Evolutionary conservation across 2,797 vertebrate genomes (phyloP).

Genomic region (Manis javanica): DNA sequence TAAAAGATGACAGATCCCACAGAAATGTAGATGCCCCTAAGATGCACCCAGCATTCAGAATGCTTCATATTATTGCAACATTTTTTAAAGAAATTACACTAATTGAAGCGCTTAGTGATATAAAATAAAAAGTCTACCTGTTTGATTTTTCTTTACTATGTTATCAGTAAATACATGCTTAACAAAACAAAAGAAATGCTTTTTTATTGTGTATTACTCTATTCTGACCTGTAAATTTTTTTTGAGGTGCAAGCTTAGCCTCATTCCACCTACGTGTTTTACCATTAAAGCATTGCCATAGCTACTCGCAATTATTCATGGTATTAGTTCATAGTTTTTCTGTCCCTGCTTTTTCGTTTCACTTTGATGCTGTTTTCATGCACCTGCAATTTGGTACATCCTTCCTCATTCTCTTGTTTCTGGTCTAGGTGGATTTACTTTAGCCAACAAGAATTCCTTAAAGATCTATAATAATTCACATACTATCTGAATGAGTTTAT

Average conservation of each 20-base stretch:
- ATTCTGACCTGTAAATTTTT: not conserved
- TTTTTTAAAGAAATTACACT: not conserved
- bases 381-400: not conserved
- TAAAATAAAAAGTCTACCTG: not conserved
- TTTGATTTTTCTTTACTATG: not conserved
- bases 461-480: slow-evolving; percentile 64
- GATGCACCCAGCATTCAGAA: not conserved
- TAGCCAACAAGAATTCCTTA: not conserved
- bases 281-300: too few relatives aligned
- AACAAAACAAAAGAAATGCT: not conserved
- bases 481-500: not conserved
- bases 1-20: not conserved
- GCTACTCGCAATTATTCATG: not conserved
- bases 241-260: not conserved
- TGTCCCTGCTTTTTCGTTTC: not conserved
- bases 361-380: not conserved
- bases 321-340: not conserved
- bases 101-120: not conserved
- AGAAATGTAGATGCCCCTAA: not conserved
- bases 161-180: not conserved
- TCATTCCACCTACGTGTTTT: not conserved
- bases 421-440: not conserved
- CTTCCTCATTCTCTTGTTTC: not conserved
- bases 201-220: not conserved
- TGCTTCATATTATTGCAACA: not conserved